Conservation (phyloP, 2,113 vertebrate genomes). For the Trogon melanurus region DNA sequence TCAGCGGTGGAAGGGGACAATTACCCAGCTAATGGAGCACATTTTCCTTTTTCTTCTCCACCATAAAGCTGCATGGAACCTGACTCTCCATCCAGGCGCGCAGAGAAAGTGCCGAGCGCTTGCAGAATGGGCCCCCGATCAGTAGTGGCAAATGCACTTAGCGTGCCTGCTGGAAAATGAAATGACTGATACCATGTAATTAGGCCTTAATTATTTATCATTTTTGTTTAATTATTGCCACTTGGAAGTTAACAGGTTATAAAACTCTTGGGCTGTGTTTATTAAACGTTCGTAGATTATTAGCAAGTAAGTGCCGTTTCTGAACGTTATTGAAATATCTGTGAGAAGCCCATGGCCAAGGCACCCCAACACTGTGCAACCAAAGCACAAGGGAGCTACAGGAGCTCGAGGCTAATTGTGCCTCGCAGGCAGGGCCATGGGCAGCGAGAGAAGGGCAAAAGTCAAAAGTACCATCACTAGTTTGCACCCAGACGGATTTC, state of each 20-base stretch:
- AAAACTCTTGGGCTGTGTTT: slow-evolving; percentile 82
- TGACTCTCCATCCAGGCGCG: slow-evolving; percentile 2
- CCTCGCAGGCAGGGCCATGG: not conserved
- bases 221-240: slow-evolving; percentile 84
- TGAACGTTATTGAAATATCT: slow-evolving; percentile 67
- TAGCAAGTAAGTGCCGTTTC: slow-evolving; percentile 63
- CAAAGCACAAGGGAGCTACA: not conserved
- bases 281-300: slow-evolving; percentile 77
- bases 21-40: slow-evolving; percentile 69
- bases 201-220: slow-evolving; percentile 85
- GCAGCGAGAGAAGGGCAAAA: not conserved
- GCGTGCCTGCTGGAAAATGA: slow-evolving; percentile 68
- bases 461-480: not conserved
- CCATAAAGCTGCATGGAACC: slow-evolving; percentile 49
- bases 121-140: slow-evolving; percentile 25
- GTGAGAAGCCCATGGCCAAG: slow-evolving; percentile 42
- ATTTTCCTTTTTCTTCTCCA: slow-evolving; percentile 53
- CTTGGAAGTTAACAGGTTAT: slow-evolving; percentile 82
- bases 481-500: not conserved
- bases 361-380: not conserved
- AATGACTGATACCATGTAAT: slow-evolving; percentile 81
- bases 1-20: slow-evolving; percentile 57
- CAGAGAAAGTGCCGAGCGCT: not conserved
- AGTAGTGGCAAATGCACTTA: slow-evolving; percentile 63
- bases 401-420: slow-evolving; percentile 15